Evolutionary conservation across 30 jellyfish, hydroid and myxozoan genomes (phyloP), one percentile per base, ranked within the genome.

Genomic region (Rhopilema esculentum): DNA sequence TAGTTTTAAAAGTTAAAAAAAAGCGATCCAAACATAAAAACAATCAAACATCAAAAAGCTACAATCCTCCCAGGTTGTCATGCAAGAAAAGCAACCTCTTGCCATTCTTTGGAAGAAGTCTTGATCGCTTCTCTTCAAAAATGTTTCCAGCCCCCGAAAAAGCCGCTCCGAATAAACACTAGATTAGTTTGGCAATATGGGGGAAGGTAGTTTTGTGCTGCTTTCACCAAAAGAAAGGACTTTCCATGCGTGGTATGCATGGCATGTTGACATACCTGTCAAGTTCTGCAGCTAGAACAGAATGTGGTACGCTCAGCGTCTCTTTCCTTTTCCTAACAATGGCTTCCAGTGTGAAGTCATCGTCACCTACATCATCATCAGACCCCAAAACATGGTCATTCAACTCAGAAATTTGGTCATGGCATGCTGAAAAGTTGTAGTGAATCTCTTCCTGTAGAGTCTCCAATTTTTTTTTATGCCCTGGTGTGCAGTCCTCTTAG

Each of bases 91-190:
- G n/a, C n/a, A n/a, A n/a, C n/a, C n/a, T n/a, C n/a, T n/a, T n/a
- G n/a, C n/a, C n/a, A n/a, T n/a, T n/a, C n/a, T n/a, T n/a, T n/a
- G n/a, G n/a, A n/a, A n/a, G n/a, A n/a, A n/a, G n/a, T n/a, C n/a
- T n/a, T n/a, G n/a, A 68, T 48, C 92, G 79, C 86, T 87, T 76
- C 77, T 76, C 96, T 33, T 76, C 91, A 32, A 67, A 76, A 28
- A 87, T 87, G 86, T 87, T 87, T 64, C 92, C 96, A 29, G 96
- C 96, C 78, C 77, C 96, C 8, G 82, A 68, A 66, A 84, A 87
- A 87, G 27, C 24, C 85, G 53, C 76, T 88, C 88, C 67, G 96
- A 77, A 22, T 64, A 77, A 29, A 79, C 96, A 66, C 87, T 77
- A 25, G 91, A 77, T 26, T 4, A 72, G 79, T 63, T 31, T 52